Conservation (phyloP, 2,888 invertebrate genomes). For the Pachycephus smyrnensis region DNA sequence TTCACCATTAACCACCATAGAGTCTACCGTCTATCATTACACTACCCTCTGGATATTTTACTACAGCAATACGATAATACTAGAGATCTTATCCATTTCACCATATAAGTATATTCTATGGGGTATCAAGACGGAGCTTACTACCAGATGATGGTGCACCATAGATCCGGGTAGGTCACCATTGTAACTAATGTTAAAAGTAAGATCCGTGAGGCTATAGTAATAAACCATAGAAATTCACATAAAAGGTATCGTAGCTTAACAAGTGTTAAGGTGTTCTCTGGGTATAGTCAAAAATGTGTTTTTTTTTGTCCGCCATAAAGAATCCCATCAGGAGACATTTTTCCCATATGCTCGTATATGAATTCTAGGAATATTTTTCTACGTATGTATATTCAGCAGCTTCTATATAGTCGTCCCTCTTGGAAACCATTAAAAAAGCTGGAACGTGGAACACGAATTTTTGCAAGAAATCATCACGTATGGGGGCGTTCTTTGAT, state of each 20-base stretch:
- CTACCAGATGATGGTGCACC: background rate
- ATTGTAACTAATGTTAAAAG: background rate
- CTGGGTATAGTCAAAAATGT: background rate
- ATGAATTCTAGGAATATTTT: background rate
- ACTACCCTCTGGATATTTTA: too few species aligned
- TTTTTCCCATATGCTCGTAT: background rate
- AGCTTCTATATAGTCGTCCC: background rate
- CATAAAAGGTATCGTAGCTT: background rate
- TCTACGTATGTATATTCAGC: background rate
- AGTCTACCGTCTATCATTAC: too few species aligned
- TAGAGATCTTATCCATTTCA: background rate
- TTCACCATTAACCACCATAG: too few species aligned
- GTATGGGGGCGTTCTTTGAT: slow-evolving; percentile 46
- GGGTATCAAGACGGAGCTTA: background rate
- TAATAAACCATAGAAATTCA: background rate
- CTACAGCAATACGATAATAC: too few species aligned
- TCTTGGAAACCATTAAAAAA: background rate
- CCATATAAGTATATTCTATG: background rate
- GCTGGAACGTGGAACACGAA: slow-evolving; percentile 15
- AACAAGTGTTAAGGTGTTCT: background rate
- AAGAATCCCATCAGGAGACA: background rate
- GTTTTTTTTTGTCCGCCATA: background rate
- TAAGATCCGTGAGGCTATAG: background rate
- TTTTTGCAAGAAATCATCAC: slow-evolving; percentile 32
- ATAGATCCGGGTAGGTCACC: background rate